phyloP scores from a whole-genome alignment of 2,888 invertebrate genomes.

The Drosophila cognata region DNA sequence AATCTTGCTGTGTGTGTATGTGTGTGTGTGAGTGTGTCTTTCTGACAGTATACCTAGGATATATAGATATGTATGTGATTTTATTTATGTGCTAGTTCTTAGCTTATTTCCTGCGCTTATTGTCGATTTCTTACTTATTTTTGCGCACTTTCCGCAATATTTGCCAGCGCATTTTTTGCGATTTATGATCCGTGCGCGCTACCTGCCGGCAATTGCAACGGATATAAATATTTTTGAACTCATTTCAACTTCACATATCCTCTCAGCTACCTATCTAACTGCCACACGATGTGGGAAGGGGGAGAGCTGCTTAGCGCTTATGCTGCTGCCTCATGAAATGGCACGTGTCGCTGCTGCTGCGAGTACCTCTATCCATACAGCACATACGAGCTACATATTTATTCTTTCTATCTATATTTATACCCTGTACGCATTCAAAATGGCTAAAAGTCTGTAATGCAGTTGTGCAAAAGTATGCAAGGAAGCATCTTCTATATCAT shows the following conservation, averaged over 20 bases:
- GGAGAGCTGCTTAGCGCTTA: slow-evolving; percentile 47
- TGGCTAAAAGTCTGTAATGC: background rate
- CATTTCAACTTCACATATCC: slow-evolving; percentile 71
- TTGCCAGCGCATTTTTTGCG: slow-evolving; percentile 68
- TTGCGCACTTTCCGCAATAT: slow-evolving; percentile 75
- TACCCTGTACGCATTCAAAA: background rate
- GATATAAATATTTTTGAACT: slow-evolving; percentile 80
- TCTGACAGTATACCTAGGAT: slow-evolving; percentile 5
- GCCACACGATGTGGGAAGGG: slow-evolving; percentile 9
- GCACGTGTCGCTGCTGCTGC: slow-evolving; percentile 72
- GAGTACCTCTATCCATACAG: slow-evolving; percentile 12
- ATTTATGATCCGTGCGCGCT: slow-evolving; percentile 72
- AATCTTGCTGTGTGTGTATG: background rate
- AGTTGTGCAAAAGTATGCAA: no score
- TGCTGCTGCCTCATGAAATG: slow-evolving; percentile 68
- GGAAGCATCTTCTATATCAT: background rate
- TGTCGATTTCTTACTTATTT: slow-evolving; percentile 77
- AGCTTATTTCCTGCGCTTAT: slow-evolving; percentile 75
- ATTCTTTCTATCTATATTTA: slow-evolving; percentile 5
- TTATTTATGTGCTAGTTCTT: slow-evolving; percentile 54
- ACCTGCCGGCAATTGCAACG: slow-evolving; percentile 75
- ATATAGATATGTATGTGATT: slow-evolving; percentile 1
- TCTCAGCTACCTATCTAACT: slow-evolving; percentile 18
- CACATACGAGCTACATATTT: slow-evolving; percentile 29
- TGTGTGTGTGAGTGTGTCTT: background rate